These are phyloP conservation scores for Drosophila jambulina DNA, from an alignment of 1,140 invertebrate species.

Conservation along the genomic window DNA sequence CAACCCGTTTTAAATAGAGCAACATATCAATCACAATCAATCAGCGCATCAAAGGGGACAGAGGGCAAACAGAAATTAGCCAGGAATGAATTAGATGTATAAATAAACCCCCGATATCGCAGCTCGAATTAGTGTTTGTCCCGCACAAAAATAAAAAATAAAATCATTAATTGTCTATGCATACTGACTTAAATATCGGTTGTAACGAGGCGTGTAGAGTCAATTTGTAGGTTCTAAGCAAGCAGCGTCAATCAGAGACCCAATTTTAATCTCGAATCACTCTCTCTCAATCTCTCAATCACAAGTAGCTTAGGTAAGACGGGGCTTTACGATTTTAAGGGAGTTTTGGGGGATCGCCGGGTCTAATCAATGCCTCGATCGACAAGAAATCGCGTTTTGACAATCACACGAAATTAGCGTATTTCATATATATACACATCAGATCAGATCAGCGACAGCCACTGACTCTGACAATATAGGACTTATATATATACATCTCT, in stretches of 20 bases:
- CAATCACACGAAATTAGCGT: constrained; percentile 85
- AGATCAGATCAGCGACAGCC: constrained; percentile 11
- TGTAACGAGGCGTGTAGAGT: constrained; percentile 50
- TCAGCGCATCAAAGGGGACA: constrained; percentile 33
- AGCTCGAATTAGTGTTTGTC: constrained; percentile 20
- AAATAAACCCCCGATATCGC: constrained; percentile 7
- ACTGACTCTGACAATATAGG: constrained; percentile 38
- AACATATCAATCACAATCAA: constrained; percentile 71
- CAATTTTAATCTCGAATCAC: constrained; percentile 36
- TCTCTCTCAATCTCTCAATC: constrained; percentile 19
- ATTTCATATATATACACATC: constrained; percentile 59
- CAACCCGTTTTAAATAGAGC: constrained; percentile 60
- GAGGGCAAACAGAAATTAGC: constrained; percentile 36
- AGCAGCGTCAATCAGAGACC: constrained; percentile 64
- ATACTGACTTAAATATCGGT: constrained; percentile 41
- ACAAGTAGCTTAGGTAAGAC: constrained; percentile 19
- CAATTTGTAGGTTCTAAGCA: constrained; percentile 61
- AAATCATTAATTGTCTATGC: constrained; percentile 21
- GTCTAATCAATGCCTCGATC: constrained; percentile 61
- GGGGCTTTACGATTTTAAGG: constrained; percentile 44
- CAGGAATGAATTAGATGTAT: constrained; percentile 21
- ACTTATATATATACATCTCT: constrained; percentile 54
- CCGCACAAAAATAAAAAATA: neutral
- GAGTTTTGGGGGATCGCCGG: constrained; percentile 57
- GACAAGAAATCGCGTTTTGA: constrained; percentile 85